Conservation (phyloP, 1,140 invertebrate species). For the Bactericera cockerelli region DNA sequence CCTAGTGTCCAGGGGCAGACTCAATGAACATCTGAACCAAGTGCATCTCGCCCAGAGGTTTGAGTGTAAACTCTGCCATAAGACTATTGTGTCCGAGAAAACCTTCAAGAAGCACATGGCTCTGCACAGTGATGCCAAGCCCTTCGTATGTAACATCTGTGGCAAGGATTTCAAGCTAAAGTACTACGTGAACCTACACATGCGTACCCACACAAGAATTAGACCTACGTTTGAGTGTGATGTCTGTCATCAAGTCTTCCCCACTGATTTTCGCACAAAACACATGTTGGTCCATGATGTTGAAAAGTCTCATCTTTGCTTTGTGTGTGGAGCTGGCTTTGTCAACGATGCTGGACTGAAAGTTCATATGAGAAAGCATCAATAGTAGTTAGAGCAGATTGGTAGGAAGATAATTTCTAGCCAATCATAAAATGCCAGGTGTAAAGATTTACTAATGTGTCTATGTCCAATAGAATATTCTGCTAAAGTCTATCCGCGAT, state of each 20-base stretch:
- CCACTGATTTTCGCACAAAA: conserved; percentile 3
- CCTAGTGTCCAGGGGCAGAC: not conserved
- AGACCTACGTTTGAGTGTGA: conserved; percentile 3
- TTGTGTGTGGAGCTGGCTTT: conserved; percentile 1
- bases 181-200: conserved; percentile 3
- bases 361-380: conserved; percentile 5
- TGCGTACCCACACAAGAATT: not conserved
- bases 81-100: not conserved
- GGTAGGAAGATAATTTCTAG: too few relatives aligned
- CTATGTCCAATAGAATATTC: too few relatives aligned
- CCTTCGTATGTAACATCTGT: conserved; percentile 3
- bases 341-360: not conserved
- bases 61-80: conserved; percentile 1
- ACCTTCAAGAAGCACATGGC: conserved; percentile 5
- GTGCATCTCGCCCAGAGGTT: not conserved
- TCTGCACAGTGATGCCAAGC: conserved; percentile 2
- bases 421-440: too few relatives aligned
- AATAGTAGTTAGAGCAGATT: not conserved
- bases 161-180: conserved; percentile 6
- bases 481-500: too few relatives aligned
- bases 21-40: conserved; percentile 5
- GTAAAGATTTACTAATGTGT: too few relatives aligned
- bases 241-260: conserved; percentile 6
- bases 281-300: conserved; percentile 7
- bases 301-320: not conserved